Conservation (phyloP, 2,888 invertebrate genomes). For the Dascillus cervinus region DNA sequence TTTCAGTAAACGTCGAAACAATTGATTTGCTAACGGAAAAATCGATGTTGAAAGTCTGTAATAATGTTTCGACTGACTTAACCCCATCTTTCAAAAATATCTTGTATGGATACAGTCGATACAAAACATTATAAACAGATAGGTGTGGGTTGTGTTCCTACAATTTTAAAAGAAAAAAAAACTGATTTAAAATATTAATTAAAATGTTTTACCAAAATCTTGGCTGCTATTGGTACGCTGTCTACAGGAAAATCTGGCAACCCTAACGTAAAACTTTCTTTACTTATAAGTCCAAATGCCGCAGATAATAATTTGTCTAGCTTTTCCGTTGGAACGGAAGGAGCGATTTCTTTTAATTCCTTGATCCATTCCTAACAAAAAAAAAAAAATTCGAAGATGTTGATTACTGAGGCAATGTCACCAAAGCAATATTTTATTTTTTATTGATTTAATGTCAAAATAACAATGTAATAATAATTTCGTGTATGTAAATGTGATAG, state of each 20-base stretch:
- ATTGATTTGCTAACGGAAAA: constrained; percentile 7
- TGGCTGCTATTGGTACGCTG: constrained; percentile 59
- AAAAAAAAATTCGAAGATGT: no score
- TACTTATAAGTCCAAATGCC: constrained; percentile 69
- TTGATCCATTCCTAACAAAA: constrained; percentile 49
- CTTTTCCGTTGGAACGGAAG: constrained; percentile 47
- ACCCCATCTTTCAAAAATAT: constrained; percentile 71
- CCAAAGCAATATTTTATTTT: constrained; percentile 1
- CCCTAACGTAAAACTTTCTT: constrained; percentile 62
- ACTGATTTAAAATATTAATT: constrained; percentile 1
- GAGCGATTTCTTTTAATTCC: constrained; percentile 44
- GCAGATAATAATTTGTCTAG: constrained; percentile 64
- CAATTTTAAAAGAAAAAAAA: constrained; percentile 24
- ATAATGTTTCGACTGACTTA: constrained; percentile 61
- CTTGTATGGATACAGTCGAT: constrained; percentile 77
- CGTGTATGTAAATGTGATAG: not conserved
- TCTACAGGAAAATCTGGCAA: constrained; percentile 89
- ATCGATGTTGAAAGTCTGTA: constrained; percentile 54
- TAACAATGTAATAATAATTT: constrained; percentile 4
- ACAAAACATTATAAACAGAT: constrained; percentile 60
- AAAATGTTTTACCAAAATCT: constrained; percentile 58
- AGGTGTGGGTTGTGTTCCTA: constrained; percentile 65
- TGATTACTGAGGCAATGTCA: no score
- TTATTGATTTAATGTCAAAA: not conserved
- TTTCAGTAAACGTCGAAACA: constrained; percentile 8